phyloP scores from a whole-genome alignment of 1,140 invertebrate genomes.

The Trichonephila inaurata region DNA sequence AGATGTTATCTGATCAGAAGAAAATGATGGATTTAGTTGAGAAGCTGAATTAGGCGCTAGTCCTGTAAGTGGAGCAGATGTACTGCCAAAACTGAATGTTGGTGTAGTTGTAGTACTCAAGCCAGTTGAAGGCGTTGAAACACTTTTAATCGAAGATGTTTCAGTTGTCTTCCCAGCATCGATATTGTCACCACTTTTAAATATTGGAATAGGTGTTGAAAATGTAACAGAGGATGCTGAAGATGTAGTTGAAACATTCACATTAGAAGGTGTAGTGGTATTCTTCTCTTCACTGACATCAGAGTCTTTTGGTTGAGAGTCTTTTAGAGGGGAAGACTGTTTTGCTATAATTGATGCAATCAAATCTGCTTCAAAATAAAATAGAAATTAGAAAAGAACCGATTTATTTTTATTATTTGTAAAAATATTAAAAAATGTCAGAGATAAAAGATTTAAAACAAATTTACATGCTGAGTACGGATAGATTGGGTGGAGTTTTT shows the following conservation, averaged over 20 bases:
- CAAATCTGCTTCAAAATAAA: too few relatives aligned
- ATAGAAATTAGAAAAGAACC: too few relatives aligned
- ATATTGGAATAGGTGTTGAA: not conserved
- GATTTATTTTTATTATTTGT: too few relatives aligned
- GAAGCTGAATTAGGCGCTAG: not conserved
- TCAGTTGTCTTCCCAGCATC: not conserved
- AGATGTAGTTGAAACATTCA: slow-evolving; percentile 1
- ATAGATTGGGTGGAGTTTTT: too few relatives aligned
- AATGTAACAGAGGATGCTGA: not conserved
- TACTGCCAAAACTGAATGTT: not conserved
- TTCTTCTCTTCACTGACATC: not conserved
- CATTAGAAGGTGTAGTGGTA: not conserved
- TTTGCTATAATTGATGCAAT: too few relatives aligned
- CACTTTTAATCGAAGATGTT: not conserved
- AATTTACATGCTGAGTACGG: too few relatives aligned
- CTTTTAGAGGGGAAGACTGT: too few relatives aligned
- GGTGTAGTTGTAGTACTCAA: not conserved
- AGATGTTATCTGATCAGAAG: not conserved
- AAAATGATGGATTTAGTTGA: not conserved
- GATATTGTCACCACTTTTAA: not conserved
- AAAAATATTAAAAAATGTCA: too few relatives aligned
- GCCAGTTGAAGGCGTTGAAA: not conserved
- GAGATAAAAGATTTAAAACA: too few relatives aligned
- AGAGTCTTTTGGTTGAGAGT: too few relatives aligned
- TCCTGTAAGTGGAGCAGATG: not conserved